A percentile compares a stretch with the other conserved stretches of the same genome.
Evolutionary conservation across 2,888 invertebrate genomes (phyloP).

Genomic region (Cyclophora punctaria): DNA sequence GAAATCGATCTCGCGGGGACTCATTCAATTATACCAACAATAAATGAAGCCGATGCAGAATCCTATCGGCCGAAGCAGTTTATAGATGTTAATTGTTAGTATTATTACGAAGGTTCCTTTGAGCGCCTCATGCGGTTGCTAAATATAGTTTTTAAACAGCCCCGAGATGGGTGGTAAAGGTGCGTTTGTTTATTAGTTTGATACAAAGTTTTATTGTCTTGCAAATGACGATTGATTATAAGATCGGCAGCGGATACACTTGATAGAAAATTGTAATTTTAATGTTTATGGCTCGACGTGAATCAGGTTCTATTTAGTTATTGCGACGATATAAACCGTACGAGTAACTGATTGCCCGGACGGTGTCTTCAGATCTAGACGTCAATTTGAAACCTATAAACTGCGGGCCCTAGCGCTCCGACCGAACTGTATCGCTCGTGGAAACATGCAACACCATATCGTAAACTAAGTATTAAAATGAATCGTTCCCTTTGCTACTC

Average conservation of each 20-base stretch:
- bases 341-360: too few species aligned
- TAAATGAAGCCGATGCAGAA: slow-evolving; percentile 30
- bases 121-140: slow-evolving; percentile 29
- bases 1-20: slow-evolving; percentile 25
- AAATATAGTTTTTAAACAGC: slow-evolving; percentile 40
- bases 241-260: slow-evolving; percentile 15
- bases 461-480: slow-evolving; percentile 18
- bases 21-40: slow-evolving; percentile 44
- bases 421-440: not conserved
- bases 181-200: slow-evolving; percentile 55
- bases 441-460: not conserved
- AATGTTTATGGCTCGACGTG: slow-evolving; percentile 23
- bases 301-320: too few species aligned
- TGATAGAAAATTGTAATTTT: slow-evolving; percentile 29
- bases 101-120: slow-evolving; percentile 43
- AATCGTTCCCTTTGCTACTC: slow-evolving; percentile 30
- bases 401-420: too few species aligned
- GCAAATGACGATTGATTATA: slow-evolving; percentile 28
- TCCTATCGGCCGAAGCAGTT: slow-evolving; percentile 37
- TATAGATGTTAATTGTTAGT: slow-evolving; percentile 68
- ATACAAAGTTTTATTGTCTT: slow-evolving; percentile 35
- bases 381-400: too few species aligned
- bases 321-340: too few species aligned
- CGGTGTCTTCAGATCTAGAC: too few species aligned
- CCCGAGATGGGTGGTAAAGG: slow-evolving; percentile 52